Evolutionary conservation across 2,888 invertebrate genomes (phyloP).

Genomic region (Oxycera nigricornis): DNA sequence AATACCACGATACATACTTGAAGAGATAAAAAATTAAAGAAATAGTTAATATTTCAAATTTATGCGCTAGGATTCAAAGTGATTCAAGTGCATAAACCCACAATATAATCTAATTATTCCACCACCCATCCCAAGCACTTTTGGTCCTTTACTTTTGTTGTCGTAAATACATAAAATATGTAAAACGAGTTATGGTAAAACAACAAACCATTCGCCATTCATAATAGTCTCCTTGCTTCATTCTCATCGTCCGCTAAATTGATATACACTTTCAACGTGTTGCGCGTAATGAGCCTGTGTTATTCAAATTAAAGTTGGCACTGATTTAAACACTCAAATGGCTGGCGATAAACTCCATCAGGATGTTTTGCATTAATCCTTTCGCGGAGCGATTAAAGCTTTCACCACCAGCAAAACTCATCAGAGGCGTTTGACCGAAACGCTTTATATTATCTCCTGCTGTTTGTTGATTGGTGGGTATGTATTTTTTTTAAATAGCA

Average conservation of each 20-base stretch:
- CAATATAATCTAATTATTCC: too few relatives aligned
- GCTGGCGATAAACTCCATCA: not conserved
- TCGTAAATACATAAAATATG: too few relatives aligned
- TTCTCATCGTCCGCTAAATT: not conserved
- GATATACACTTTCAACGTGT: constrained; percentile 43
- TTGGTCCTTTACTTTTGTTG: too few relatives aligned
- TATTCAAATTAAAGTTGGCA: constrained; percentile 44
- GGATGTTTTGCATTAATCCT: not conserved
- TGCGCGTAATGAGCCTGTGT: constrained; percentile 44
- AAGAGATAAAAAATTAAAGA: too few relatives aligned
- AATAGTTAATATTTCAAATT: too few relatives aligned
- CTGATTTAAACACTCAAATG: constrained; percentile 31
- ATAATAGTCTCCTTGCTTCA: too few relatives aligned
- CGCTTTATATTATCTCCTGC: not conserved
- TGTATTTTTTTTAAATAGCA: not conserved
- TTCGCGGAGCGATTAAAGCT: not conserved
- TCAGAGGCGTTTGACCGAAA: not conserved
- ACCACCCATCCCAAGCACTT: too few relatives aligned
- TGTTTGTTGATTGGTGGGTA: not conserved
- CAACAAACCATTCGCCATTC: too few relatives aligned
- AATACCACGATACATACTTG: too few relatives aligned
- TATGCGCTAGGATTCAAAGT: too few relatives aligned
- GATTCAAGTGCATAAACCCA: too few relatives aligned
- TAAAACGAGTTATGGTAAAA: not conserved
- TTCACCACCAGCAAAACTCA: not conserved